Evolutionary conservation across 2,888 invertebrate genomes (phyloP), one percentile per base, ranked within the genome.

Genomic region (Drosophila atripex): DNA sequence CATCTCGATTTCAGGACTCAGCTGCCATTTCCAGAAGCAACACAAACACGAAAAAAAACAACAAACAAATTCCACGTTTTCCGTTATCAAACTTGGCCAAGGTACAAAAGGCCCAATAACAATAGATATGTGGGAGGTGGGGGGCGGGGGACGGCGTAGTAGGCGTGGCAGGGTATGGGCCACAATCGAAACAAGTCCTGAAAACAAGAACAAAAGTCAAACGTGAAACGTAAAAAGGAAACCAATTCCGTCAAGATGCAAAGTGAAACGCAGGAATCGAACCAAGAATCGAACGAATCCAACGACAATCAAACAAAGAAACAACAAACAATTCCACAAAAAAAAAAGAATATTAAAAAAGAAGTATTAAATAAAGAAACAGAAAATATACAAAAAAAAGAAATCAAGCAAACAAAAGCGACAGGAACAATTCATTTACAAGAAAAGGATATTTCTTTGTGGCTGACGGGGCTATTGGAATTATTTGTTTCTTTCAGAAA

Each of bases 221-320:
- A 12, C 32, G 41, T 16, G 30, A 47, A 63, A 49, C 28, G 28
- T 47, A 32, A 63, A 63, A 65, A 45, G 66, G 38, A 64, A 64
- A 52, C 68, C 64, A 66, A 64, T 66, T 52, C 52, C 45, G 53
- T 35, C 28, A 35, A 66, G 45, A 64, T 51, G 63, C 63, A 64
- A 66, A 64, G 51, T 16, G 9, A 35, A 35, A 7, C 35, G 35
- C 35, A 11, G 12, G 21, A 23, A 23, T 23, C 21, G 21, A 23
- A 23, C 21, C 35, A 28, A 28, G 35, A 41, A 18, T 41, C 39
- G 39, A 41, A 41, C 16, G 52, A 64, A 64, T 64, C 52, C 23
- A 65, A 18, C 52, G 63, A 38, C 64, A 66, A 49, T 32, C 47
- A 32, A 11, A 41, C n/a, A 23, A 39, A 5, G 9, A 28, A 38